Percentiles rank a stretch among this genome's conserved stretches.
Evolutionary conservation across 2,797 vertebrate genomes (phyloP).

Genomic region (Sorex maritimensis): DNA sequence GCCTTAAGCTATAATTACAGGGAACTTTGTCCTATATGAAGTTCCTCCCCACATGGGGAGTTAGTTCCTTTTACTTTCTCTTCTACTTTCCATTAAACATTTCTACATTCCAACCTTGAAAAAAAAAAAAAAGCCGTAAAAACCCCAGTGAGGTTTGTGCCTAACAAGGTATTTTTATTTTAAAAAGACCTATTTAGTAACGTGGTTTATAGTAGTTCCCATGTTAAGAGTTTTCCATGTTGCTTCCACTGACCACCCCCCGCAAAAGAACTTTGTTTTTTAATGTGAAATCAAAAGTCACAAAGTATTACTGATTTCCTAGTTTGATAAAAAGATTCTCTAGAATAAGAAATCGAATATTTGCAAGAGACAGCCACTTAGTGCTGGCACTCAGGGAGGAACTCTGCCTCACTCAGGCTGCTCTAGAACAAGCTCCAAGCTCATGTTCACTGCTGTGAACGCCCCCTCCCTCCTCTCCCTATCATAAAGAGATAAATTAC

Average conservation of each 20-base stretch:
- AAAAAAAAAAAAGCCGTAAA: background rate
- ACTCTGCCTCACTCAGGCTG: background rate
- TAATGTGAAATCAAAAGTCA: constrained; percentile 34
- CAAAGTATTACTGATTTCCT: constrained; percentile 35
- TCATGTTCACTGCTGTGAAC: background rate
- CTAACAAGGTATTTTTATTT: constrained; percentile 34
- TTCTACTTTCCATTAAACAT: too few relatives aligned
- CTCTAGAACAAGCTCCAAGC: background rate
- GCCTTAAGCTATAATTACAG: background rate
- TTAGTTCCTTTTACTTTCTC: too few relatives aligned
- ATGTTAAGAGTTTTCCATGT: too few relatives aligned
- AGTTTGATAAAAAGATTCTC: constrained; percentile 13
- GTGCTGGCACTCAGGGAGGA: background rate
- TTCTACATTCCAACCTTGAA: too few relatives aligned
- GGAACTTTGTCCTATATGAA: too few relatives aligned
- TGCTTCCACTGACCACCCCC: too few relatives aligned
- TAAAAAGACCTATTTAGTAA: constrained; percentile 2
- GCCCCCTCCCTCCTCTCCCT: background rate
- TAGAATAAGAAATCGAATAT: constrained; percentile 27
- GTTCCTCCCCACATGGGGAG: too few relatives aligned
- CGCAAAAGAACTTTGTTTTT: background rate
- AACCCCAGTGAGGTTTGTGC: background rate
- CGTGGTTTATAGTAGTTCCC: too few relatives aligned
- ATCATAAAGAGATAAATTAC: constrained; percentile 40
- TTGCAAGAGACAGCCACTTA: background rate